These are phyloP conservation scores for Bombus terrestris DNA, from an alignment of 1,140 invertebrate genomes.

Conservation along the genomic window DNA sequence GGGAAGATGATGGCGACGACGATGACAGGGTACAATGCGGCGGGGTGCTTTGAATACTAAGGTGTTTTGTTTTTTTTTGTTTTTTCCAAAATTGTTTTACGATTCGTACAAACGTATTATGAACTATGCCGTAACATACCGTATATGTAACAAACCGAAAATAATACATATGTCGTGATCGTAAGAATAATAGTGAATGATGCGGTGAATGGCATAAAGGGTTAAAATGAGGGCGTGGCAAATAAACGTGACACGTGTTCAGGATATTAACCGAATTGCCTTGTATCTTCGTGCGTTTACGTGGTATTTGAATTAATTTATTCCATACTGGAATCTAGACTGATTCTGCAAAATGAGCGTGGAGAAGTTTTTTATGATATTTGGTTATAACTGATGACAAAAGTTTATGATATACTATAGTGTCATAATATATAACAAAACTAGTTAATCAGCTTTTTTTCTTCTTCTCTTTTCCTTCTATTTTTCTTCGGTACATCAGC, in stretches of 20 bases:
- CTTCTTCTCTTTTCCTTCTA: not conserved
- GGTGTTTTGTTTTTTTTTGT: not conserved
- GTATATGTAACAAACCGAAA: not conserved
- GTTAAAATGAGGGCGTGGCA: conserved; percentile 53
- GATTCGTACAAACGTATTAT: not conserved
- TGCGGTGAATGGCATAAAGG: not conserved
- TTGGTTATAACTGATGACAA: not conserved
- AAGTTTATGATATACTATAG: not conserved
- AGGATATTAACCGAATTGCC: not conserved
- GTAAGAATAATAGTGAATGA: too few species aligned
- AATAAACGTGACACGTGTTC: conserved; percentile 26
- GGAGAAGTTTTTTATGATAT: not conserved
- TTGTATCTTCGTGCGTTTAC: not conserved
- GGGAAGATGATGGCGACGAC: conserved; percentile 48
- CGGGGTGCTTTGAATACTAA: not conserved
- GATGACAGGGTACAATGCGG: not conserved
- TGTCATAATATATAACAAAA: not conserved
- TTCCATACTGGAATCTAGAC: not conserved
- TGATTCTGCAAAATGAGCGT: not conserved
- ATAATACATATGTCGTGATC: not conserved
- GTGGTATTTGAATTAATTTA: not conserved
- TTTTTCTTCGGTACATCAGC: not conserved
- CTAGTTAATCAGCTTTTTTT: not conserved
- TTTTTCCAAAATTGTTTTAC: not conserved
- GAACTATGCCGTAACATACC: not conserved